Percentiles rank a stretch among this genome's conserved stretches.
These are phyloP conservation scores for Sebastes dallii DNA, from an alignment of 2,797 vertebrate species.

Conservation along the genomic window DNA sequence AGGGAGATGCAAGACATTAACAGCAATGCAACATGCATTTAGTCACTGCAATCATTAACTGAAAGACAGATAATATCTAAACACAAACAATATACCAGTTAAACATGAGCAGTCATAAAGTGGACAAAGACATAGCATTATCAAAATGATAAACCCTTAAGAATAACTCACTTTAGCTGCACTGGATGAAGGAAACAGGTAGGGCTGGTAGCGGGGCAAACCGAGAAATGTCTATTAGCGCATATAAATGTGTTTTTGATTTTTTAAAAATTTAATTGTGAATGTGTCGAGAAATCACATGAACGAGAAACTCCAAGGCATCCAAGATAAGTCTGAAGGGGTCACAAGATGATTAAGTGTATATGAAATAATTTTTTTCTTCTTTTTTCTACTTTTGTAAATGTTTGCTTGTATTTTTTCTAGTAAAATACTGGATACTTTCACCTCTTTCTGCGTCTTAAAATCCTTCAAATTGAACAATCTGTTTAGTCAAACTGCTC, in stretches of 20 bases:
- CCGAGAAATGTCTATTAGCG: background rate
- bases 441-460: background rate
- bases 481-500: background rate
- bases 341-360: background rate
- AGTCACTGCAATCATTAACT: no score
- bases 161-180: no score
- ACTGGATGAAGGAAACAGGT: no score
- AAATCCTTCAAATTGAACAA: background rate
- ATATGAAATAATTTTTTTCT: background rate
- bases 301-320: background rate
- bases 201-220: accelerated
- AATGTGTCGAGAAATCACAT: no score
- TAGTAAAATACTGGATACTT: background rate
- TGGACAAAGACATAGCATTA: no score
- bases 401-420: background rate
- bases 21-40: no score
- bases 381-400: no score
- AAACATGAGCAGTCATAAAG: no score
- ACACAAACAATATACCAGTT: no score
- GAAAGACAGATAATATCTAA: no score
- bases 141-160: no score
- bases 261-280: accelerated
- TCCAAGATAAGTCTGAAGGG: background rate
- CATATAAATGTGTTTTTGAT: background rate
- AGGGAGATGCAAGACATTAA: no score